A percentile compares a stretch with the other conserved stretches of the same genome.
These are phyloP conservation scores for Callionymus lyra DNA, from an alignment of 2,113 vertebrate genomes.

Conservation along the genomic window DNA sequence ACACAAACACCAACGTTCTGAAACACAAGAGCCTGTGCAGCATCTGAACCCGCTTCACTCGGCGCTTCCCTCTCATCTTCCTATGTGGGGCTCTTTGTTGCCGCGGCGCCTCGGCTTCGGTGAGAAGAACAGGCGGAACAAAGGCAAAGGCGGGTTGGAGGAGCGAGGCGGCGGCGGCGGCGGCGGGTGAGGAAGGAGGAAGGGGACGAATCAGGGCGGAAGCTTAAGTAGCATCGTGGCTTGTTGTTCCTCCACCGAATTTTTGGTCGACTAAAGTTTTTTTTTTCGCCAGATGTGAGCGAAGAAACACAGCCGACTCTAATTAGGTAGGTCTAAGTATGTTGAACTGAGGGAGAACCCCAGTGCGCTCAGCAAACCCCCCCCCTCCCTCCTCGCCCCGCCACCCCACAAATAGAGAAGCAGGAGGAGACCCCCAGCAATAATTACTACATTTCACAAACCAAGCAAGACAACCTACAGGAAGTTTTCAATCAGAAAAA, in stretches of 20 bases:
- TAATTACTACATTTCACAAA: constrained; percentile 74
- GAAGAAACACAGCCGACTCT: constrained; percentile 61
- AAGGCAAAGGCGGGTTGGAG: constrained; percentile 45
- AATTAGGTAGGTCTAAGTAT: constrained; percentile 68
- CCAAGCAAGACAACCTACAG: constrained; percentile 66
- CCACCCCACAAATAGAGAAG: constrained; percentile 61
- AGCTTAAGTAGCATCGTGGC: constrained; percentile 32
- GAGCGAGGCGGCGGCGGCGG: constrained; percentile 39
- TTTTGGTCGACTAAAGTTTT: too few species aligned
- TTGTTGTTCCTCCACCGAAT: constrained; percentile 42
- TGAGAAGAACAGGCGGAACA: constrained; percentile 52
- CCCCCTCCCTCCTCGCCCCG: too few species aligned
- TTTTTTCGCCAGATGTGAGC: constrained; percentile 62
- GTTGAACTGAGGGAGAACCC: constrained; percentile 68
- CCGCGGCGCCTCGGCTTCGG: constrained; percentile 44
- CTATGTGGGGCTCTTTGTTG: constrained; percentile 66
- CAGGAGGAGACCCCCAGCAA: constrained; percentile 61
- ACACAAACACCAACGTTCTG: too few species aligned
- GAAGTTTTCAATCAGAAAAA: constrained; percentile 67
- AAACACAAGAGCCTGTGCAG: constrained; percentile 44
- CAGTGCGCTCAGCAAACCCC: constrained; percentile 51
- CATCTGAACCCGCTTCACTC: constrained; percentile 58
- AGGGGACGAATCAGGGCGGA: constrained; percentile 43
- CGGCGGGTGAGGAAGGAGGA: constrained; percentile 29
- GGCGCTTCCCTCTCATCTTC: constrained; percentile 62